Evolutionary conservation across 1,140 invertebrate genomes (phyloP), one percentile per base, ranked within the genome.

Genomic region (Stegodyphus dumicola): DNA sequence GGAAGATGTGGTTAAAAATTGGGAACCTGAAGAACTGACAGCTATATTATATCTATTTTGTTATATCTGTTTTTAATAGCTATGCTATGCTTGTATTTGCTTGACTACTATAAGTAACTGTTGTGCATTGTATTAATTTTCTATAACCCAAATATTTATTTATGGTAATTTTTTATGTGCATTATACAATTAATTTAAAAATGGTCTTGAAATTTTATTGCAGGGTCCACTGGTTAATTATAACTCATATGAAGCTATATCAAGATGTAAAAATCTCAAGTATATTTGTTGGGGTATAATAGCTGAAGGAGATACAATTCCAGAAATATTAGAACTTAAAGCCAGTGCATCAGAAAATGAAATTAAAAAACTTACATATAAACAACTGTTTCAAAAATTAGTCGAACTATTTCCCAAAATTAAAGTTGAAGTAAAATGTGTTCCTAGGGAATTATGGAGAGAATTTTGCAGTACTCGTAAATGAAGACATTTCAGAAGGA

Each of bases 241-340:
- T 49, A 75, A 75, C 54, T 54, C 71, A 7, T 67, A 75, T 7
- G 3, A 53, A 51, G 71, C 80, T 13, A 53, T 75, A 33, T 52
- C 56, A 10, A 74, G 53, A 10, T 74, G 70, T 7, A 75, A 83
- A 66, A 51, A 73, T n/a, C 71, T 75, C 1, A 75, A 66, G 53
- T 75, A 75, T 67, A 48, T 75, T 6, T 83, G 80, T 51, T 83
- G 80, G 80, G 80, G 80, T 48, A 54, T 83, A 51, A 83, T 83
- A 33, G 13, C 56, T 33, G 80, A 83, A 75, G 71, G 64, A 48
- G 71, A 83, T 18, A 17, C 9, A 7, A 7, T 15, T 33, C 71
- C 73, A 13, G 15, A 75, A 66, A 13, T 75, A 6, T 53, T 83
- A 48, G 70, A 83, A 65, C 56, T 83, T 48, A 15, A 67, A 66